Base-by-base conservation (phyloP, 2,797 vertebrate genomes). In the Crocodylus rhombifer region DNA sequence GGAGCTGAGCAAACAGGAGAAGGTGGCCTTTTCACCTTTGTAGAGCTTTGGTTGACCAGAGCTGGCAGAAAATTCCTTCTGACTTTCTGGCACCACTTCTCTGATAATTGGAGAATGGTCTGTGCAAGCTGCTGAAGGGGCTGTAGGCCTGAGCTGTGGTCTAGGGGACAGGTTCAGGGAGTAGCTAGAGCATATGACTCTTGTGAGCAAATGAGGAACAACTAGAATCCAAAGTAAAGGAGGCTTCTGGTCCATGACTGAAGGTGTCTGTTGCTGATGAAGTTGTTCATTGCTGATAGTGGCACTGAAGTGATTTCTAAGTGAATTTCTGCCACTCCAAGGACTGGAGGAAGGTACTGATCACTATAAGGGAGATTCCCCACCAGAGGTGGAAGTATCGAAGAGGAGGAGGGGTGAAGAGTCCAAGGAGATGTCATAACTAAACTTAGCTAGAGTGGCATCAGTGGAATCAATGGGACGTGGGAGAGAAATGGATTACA, bases 241-340 rank as follows among this genome's bases (percentile, higher is more conserved):
- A 84, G 76, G 86, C 63, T 55, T 17, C 0, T 28, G 28, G 51
- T 77, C 15, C 58, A 63, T 83, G 71, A 79, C 60, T 0, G 0
- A 84, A 92, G 84, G 77, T 82, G 79, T 17, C 71, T 84, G 4
- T 65, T 96, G 92, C 82, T 96, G 92, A 87, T 36, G 79, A 80
- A 92, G 77, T 69, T 90, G 91, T 90, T 95, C 33, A 62, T 51
- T 86, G 76, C 30, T 2, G 63, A 79, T 91, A 93, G 87, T 14
- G 15, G 23, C 33, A 23, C 8, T 14, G 85, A 95, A 95, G 95
- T 97, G 92, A 86, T 96, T 97, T 96, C 92, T 95, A 73, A 95
- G 96, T 96, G 95, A 96, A 96, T 96, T 96, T 94, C 95, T 94
- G 90, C 75, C 87, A 94, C 81, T 81, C 63, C 90, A 81, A 71